phyloP scores from a whole-genome alignment of 2,888 invertebrate genomes.

The Orthosia incerta region DNA sequence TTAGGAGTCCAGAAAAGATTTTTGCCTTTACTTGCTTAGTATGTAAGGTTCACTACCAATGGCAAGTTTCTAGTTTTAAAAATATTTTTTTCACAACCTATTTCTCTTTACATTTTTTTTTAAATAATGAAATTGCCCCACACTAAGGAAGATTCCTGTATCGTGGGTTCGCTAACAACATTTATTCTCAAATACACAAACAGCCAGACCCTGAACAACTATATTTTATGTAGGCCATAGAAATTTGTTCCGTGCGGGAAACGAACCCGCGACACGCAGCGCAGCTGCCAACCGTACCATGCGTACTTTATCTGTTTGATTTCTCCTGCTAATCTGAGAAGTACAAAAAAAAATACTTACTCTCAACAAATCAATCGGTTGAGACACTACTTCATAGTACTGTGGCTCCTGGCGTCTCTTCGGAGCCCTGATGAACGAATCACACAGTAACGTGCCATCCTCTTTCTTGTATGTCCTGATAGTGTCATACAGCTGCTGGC shows the following conservation, averaged over 20 bases:
- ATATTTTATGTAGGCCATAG: too few species aligned
- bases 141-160: neutral
- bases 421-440: conserved; percentile 98
- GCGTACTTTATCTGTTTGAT: neutral
- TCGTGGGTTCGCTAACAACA: neutral
- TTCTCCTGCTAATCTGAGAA: neutral
- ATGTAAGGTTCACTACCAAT: neutral
- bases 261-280: too few species aligned
- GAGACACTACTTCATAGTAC: conserved; percentile 97
- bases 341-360: conserved; percentile 72
- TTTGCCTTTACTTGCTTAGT: too few species aligned
- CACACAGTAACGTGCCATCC: conserved; percentile 97
- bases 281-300: too few species aligned
- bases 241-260: too few species aligned
- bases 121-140: neutral
- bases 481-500: conserved; percentile 98
- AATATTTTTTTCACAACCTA: neutral
- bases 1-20: too few species aligned
- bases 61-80: too few species aligned
- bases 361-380: conserved; percentile 98
- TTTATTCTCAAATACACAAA: neutral
- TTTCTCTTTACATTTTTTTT: too few species aligned
- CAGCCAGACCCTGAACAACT: too few species aligned
- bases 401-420: conserved; percentile 97
- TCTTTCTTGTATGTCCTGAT: conserved; percentile 97